phyloP scores from a whole-genome alignment of 1,140 invertebrate genomes.

The Bradynema listronoti region DNA sequence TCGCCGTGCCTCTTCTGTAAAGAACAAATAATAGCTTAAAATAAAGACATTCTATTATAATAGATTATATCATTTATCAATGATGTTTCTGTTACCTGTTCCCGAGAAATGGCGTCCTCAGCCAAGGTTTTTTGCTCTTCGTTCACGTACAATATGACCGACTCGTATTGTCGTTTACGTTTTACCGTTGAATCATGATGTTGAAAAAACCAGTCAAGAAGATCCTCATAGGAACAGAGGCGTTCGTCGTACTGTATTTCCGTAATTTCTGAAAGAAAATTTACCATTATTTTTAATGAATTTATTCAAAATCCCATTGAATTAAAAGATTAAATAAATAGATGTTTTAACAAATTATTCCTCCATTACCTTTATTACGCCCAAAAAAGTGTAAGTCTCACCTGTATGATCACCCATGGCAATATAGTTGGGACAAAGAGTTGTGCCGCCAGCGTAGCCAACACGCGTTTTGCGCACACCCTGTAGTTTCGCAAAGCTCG shows the following conservation, averaged over 20 bases:
- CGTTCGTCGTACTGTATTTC: constrained; percentile 81
- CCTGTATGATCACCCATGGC: constrained; percentile 65
- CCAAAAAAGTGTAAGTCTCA: constrained; percentile 66
- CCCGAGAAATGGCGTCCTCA: constrained; percentile 67
- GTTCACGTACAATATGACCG: constrained; percentile 80
- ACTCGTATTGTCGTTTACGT: constrained; percentile 82
- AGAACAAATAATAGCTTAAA: neutral
- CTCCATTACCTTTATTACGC: too few relatives aligned
- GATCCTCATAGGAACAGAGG: constrained; percentile 67
- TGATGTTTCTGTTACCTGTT: constrained; percentile 17
- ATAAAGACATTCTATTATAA: neutral
- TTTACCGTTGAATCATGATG: constrained; percentile 78
- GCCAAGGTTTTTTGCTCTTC: constrained; percentile 75
- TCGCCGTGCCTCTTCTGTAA: constrained; percentile 24
- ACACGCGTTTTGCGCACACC: constrained; percentile 84
- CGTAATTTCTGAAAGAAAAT: constrained; percentile 71
- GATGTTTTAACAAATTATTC: neutral
- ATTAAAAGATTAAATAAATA: constrained; percentile 13
- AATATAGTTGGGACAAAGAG: constrained; percentile 73
- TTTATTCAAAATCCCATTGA: too few relatives aligned
- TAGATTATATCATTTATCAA: neutral
- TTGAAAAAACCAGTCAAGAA: constrained; percentile 80
- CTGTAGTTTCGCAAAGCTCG: constrained; percentile 73
- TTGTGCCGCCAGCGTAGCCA: constrained; percentile 82
- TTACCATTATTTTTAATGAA: too few relatives aligned